Conservation (phyloP, 2,797 vertebrate genomes). For the Rhynchotus rufescens region DNA sequence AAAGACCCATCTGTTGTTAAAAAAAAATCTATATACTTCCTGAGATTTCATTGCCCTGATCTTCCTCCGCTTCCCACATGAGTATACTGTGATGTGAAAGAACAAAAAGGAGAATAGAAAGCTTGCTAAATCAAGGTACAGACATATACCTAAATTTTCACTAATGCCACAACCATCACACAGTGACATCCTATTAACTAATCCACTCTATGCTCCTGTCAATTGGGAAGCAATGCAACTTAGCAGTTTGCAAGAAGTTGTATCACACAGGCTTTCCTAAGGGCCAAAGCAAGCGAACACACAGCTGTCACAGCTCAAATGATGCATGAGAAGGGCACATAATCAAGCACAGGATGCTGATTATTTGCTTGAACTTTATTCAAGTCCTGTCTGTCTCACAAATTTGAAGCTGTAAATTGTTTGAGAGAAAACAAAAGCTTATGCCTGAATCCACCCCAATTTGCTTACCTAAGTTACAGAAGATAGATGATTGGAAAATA, state of each 20-base stretch:
- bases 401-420: not conserved
- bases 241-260: not conserved
- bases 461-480: not conserved
- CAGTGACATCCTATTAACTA: not conserved
- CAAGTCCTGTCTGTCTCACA: not conserved
- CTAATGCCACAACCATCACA: not conserved
- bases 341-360: not conserved
- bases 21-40: not conserved
- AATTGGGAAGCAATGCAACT: not conserved
- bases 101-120: not conserved
- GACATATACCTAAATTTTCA: not conserved
- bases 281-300: not conserved
- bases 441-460: not conserved
- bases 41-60: not conserved
- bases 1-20: not conserved
- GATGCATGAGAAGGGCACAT: not conserved
- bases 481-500: not conserved
- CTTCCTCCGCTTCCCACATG: not conserved
- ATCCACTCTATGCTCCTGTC: not conserved
- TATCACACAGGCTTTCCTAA: not conserved
- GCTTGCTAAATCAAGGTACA: not conserved
- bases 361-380: not conserved
- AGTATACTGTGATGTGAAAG: not conserved
- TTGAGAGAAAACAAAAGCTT: not conserved
- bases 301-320: not conserved